Percentiles rank a stretch among this genome's conserved stretches.
Evolutionary conservation across 2,797 vertebrate species (phyloP).

Genomic region (Mallotus villosus): DNA sequence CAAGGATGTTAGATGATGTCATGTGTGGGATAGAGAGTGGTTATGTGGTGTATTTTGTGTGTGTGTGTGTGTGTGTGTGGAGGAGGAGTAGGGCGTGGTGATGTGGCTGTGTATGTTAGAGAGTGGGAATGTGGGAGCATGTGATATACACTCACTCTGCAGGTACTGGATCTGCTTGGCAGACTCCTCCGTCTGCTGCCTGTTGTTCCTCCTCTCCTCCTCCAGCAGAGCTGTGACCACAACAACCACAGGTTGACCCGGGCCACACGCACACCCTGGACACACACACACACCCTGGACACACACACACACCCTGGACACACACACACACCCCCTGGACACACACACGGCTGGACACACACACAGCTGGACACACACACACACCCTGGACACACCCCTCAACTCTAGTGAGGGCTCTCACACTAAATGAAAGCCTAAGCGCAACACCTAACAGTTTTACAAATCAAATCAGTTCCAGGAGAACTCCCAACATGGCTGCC

Average conservation of each 20-base stretch:
- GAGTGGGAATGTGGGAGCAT: neutral
- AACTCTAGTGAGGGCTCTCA: no score
- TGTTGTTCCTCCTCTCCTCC: conserved; percentile 89
- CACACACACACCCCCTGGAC: neutral
- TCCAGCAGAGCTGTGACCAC: conserved; percentile 80
- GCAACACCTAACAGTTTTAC: no score
- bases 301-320: neutral
- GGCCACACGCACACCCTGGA: neutral
- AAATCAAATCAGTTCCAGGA: no score
- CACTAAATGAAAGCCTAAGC: no score
- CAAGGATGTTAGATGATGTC: neutral
- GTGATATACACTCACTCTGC: conserved; percentile 81
- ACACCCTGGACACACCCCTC: neutral
- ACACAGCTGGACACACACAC: no score
- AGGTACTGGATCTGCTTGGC: conserved; percentile 94
- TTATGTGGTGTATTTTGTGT: neutral
- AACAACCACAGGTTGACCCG: neutral
- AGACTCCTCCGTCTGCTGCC: conserved; percentile 89
- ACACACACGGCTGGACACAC: no score
- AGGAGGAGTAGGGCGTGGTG: neutral
- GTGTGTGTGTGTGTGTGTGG: neutral
- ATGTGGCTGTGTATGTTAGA: neutral
- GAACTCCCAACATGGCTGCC: no score
- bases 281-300: neutral
- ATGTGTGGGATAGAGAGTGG: neutral